phyloP scores from a whole-genome alignment of 2,888 invertebrate species.

The Lasioglossum malachurum region DNA sequence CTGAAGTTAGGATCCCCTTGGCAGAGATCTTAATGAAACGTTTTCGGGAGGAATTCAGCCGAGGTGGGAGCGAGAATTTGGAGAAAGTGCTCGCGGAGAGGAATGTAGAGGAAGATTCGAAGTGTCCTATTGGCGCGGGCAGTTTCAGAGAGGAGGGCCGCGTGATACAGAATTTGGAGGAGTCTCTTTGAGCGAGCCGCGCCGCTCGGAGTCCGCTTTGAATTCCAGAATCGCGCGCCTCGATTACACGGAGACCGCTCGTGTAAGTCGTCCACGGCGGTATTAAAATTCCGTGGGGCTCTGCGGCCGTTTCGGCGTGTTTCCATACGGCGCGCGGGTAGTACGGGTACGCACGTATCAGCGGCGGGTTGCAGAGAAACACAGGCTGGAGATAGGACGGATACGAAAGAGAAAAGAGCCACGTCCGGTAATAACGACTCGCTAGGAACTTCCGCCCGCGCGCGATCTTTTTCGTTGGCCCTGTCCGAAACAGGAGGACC shows the following conservation, averaged over 20 bases:
- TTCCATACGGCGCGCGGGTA: slow-evolving; percentile 19
- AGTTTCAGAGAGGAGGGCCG: not conserved
- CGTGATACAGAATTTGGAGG: not conserved
- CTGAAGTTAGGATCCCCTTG: not conserved
- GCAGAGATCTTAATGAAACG: not conserved
- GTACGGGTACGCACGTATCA: not conserved
- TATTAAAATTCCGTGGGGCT: slow-evolving; percentile 56
- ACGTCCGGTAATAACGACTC: slow-evolving; percentile 55
- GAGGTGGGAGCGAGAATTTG: not conserved
- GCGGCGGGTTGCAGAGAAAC: not conserved
- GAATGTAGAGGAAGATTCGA: not conserved
- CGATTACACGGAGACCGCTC: slow-evolving; percentile 4
- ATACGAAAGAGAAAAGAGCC: slow-evolving; percentile 44
- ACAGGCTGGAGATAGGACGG: slow-evolving; percentile 30
- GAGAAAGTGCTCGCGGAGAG: not conserved
- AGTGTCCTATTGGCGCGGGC: slow-evolving; percentile 2
- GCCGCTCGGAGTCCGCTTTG: slow-evolving; percentile 4
- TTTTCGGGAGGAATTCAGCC: not conserved
- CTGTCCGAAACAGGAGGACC: slow-evolving; percentile 20
- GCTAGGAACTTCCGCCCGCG: slow-evolving; percentile 59
- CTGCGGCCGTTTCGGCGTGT: slow-evolving; percentile 31
- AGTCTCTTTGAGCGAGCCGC: not conserved
- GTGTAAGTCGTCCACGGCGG: slow-evolving; percentile 9
- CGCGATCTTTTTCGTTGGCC: not conserved
- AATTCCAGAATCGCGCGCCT: slow-evolving; percentile 12